Evolutionary conservation across 2,113 vertebrate genomes (phyloP).

Genomic region (Spizaetus ornatus): DNA sequence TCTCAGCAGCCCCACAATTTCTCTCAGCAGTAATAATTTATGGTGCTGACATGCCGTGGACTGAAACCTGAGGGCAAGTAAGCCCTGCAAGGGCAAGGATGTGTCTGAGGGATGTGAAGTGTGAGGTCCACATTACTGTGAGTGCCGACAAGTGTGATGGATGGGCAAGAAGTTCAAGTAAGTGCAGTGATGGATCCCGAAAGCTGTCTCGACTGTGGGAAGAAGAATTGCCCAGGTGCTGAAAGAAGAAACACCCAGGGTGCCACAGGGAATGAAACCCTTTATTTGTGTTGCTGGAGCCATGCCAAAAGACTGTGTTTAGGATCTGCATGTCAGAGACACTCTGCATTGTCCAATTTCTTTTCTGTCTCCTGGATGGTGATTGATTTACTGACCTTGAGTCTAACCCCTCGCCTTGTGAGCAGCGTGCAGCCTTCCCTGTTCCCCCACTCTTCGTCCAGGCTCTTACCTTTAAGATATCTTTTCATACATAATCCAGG

Average conservation of each 20-base stretch:
- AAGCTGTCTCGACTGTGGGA: not conserved
- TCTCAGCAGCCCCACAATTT: not conserved
- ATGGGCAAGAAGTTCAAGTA: not conserved
- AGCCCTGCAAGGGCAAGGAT: not conserved
- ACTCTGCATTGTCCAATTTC: not conserved
- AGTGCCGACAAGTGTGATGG: not conserved
- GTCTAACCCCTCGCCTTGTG: not conserved
- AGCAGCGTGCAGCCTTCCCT: not conserved
- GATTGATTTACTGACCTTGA: conserved; percentile 25
- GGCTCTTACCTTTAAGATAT: not conserved
- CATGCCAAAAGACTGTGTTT: not conserved
- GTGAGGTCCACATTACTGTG: not conserved
- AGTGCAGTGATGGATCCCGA: not conserved
- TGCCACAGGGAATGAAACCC: not conserved
- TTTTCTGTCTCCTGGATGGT: not conserved
- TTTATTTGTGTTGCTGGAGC: not conserved
- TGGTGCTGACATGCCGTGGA: not conserved
- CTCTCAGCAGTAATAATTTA: not conserved
- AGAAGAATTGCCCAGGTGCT: not conserved
- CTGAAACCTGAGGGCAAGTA: not conserved
- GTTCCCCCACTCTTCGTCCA: fast-evolving
- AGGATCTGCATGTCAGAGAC: not conserved
- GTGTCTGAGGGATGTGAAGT: not conserved
- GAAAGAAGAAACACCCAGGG: not conserved
- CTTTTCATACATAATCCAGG: not conserved